Conservation (phyloP, 2,888 invertebrate species). For the Sympetrum striolatum region DNA sequence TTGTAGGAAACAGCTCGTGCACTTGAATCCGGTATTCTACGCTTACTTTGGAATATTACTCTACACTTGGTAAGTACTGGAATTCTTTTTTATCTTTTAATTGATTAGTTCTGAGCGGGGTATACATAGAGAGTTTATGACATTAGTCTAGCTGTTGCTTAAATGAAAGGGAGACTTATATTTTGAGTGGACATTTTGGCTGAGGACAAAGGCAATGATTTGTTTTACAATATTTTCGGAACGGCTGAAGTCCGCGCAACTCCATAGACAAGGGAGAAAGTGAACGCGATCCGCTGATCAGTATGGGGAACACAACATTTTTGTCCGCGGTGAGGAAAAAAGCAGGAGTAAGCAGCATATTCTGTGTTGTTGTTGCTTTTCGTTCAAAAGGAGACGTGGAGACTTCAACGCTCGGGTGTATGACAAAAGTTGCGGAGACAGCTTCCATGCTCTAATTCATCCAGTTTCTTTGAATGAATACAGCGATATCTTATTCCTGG, state of each 20-base stretch:
- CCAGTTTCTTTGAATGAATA: background rate
- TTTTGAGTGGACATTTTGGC: too few species aligned
- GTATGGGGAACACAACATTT: background rate
- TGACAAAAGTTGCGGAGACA: background rate
- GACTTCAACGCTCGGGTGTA: background rate
- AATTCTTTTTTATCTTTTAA: background rate
- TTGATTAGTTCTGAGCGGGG: background rate
- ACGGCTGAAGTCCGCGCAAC: background rate
- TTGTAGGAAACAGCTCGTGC: conserved; percentile 6
- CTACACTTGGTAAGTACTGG: background rate
- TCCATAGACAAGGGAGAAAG: background rate
- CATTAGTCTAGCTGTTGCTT: too few species aligned
- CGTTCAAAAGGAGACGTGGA: background rate
- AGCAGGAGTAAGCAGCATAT: background rate
- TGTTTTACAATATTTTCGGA: background rate
- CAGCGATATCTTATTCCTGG: background rate
- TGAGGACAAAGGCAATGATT: background rate
- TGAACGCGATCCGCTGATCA: background rate
- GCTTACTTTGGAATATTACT: conserved; percentile 6
- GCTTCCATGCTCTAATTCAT: background rate
- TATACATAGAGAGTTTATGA: too few species aligned
- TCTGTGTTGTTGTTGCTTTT: background rate
- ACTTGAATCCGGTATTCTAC: conserved; percentile 5
- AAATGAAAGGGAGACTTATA: too few species aligned
- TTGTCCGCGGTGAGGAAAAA: background rate